A percentile compares a stretch with the other conserved stretches of the same genome.
These are phyloP conservation scores for Dexiosoma caninum DNA, from an alignment of 2,888 invertebrate species.

Conservation along the genomic window DNA sequence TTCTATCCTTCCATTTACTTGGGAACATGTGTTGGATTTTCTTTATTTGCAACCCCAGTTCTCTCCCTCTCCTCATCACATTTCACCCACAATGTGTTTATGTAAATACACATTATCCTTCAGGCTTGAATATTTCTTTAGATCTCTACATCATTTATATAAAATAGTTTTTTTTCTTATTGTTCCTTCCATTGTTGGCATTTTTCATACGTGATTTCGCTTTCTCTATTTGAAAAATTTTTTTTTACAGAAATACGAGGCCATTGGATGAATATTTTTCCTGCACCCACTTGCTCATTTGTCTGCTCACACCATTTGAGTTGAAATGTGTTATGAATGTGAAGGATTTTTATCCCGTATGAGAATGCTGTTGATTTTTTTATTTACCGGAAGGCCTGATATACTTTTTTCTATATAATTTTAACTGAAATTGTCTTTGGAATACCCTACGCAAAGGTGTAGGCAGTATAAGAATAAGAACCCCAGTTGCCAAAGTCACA, in stretches of 20 bases:
- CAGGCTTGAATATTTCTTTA: conserved; percentile 48
- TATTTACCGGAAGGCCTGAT: conserved; percentile 47
- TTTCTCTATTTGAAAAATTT: conserved; percentile 2
- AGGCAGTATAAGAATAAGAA: background rate
- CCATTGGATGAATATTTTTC: conserved; percentile 32
- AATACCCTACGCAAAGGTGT: background rate
- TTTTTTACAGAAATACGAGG: conserved; percentile 28
- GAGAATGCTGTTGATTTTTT: background rate
- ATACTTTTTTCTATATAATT: background rate
- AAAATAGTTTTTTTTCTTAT: conserved; percentile 9
- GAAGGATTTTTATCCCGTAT: background rate
- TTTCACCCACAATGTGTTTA: conserved; percentile 1
- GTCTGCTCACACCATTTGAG: conserved; percentile 32
- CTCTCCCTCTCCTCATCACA: background rate
- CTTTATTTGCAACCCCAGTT: background rate
- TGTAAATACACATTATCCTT: conserved; percentile 49
- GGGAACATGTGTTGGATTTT: conserved; percentile 39
- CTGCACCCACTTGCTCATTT: background rate
- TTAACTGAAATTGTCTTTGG: background rate
- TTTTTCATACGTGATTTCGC: conserved; percentile 60
- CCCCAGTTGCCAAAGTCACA: no score
- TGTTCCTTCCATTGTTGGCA: conserved; percentile 27
- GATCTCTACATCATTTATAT: conserved; percentile 58
- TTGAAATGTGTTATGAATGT: conserved; percentile 40
- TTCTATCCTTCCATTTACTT: conserved; percentile 26